Conservation (phyloP, 35 echinoderm and acorn worm genomes). For the Strongylocentrotus purpuratus region DNA sequence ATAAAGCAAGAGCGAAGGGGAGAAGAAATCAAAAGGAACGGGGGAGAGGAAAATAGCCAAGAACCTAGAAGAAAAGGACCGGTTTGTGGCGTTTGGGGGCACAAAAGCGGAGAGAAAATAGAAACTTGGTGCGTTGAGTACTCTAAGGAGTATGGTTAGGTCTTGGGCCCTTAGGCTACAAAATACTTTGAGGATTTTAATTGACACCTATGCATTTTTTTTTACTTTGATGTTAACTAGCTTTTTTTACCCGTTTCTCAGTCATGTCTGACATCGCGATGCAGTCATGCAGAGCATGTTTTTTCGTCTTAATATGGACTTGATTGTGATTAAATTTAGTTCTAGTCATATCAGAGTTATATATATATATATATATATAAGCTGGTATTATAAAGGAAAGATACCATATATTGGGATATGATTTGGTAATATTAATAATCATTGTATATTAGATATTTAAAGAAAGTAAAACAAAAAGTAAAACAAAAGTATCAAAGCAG, state of each 20-base stretch:
- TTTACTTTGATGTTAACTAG: neutral
- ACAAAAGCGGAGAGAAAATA: slow-evolving; percentile 36
- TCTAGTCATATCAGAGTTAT: too few species aligned
- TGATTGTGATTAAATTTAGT: too few species aligned
- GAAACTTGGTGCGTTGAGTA: slow-evolving; percentile 14
- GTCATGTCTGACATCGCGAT: neutral
- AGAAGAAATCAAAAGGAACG: neutral
- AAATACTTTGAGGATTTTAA: slow-evolving; percentile 35
- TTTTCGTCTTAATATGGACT: too few species aligned
- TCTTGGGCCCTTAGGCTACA: neutral
- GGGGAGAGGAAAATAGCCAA: slow-evolving; percentile 1
- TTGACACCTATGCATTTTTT: slow-evolving; percentile 33
- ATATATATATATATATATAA: too few species aligned
- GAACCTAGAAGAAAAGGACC: neutral
- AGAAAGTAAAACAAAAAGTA: too few species aligned
- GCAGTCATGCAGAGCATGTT: neutral
- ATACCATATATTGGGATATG: too few species aligned
- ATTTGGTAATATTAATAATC: too few species aligned
- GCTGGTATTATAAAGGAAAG: too few species aligned
- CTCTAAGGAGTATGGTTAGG: neutral
- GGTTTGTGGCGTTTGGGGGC: neutral
- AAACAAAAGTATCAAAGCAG: too few species aligned
- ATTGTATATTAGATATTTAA: too few species aligned
- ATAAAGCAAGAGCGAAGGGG: slow-evolving; percentile 2
- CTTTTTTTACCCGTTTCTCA: neutral